Conservation (phyloP, 2,888 invertebrate species). For the Plebejus melissa region DNA sequence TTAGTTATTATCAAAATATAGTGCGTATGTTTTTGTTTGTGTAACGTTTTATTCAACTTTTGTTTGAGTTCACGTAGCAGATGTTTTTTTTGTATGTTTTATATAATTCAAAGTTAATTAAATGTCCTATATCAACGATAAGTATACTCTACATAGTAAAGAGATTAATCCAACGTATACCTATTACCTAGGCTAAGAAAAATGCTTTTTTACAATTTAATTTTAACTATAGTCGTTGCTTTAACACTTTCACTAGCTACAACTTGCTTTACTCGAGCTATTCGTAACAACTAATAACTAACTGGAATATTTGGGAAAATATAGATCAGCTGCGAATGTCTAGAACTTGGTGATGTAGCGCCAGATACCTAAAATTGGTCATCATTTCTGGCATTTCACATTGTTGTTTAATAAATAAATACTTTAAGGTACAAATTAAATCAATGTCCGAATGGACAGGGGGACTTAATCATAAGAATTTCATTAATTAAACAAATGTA, state of each 20-base stretch:
- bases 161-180: too few relatives aligned
- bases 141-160: too few relatives aligned
- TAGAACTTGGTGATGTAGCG: neutral
- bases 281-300: too few relatives aligned
- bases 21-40: constrained; percentile 38
- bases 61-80: neutral
- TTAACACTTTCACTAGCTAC: too few relatives aligned
- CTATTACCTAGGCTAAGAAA: too few relatives aligned
- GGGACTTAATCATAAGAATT: constrained; percentile 72
- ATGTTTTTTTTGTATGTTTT: neutral
- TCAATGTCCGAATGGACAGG: constrained; percentile 61
- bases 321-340: neutral
- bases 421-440: constrained; percentile 55
- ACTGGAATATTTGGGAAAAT: neutral
- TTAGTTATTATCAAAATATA: constrained; percentile 40
- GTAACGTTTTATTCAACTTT: constrained; percentile 33
- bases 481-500: constrained; percentile 77
- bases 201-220: too few relatives aligned
- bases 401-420: neutral
- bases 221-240: too few relatives aligned
- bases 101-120: neutral
- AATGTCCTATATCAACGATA: neutral
- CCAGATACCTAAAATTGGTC: neutral
- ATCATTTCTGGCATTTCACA: neutral
- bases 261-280: too few relatives aligned